Base-by-base conservation (phyloP, 2,113 vertebrate species). In the Lagopus muta region DNA sequence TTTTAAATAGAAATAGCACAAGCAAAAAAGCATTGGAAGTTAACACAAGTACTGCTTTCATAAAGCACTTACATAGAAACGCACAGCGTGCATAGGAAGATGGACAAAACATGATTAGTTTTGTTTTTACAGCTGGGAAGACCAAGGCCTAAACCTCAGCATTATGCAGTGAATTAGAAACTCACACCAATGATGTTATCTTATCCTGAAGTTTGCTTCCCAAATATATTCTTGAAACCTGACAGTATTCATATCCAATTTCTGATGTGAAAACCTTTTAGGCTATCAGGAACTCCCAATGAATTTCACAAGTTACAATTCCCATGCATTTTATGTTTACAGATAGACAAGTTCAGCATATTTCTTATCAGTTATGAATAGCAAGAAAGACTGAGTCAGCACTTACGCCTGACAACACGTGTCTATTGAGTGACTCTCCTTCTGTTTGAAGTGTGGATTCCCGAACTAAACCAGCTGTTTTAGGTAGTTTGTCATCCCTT, bases 401-500 rank as follows among this genome's bases (percentile, higher is more conserved):
- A 97, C 98, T 97, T 95, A 98, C 98, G 92, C 78, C 95, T 61
- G 96, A 92, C 43, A 96, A 40, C 3, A n/a, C 19, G 7, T 90
- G 97, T 80, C 93, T 96, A 62, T 64, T 96, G n/a, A 91, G 75
- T 12, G 93, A 89, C 36, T 98, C 97, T 21, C 93, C 94, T 92
- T 98, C 98, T 82, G 93, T 54, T 71, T 94, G 88, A 69, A 76
- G 96, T 0, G 32, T 69, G 36, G 97, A 83, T 72, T 98, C 97
- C 74, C 1, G 90, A 80, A 93, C 94, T 76, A 97, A 93, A 82
- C 81, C 83, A 71, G 95, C 48, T 13, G 94, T 79, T 91, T 97
- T 97, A n/a, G 96, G 82, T 73, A 95, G 88, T 62, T 97, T 98
- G 88, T 97, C 97, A 45, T 97, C 97, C 72, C 85, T 97, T 89